Conservation (phyloP, 1,140 invertebrate species). For the Ridgeia piscesae region DNA sequence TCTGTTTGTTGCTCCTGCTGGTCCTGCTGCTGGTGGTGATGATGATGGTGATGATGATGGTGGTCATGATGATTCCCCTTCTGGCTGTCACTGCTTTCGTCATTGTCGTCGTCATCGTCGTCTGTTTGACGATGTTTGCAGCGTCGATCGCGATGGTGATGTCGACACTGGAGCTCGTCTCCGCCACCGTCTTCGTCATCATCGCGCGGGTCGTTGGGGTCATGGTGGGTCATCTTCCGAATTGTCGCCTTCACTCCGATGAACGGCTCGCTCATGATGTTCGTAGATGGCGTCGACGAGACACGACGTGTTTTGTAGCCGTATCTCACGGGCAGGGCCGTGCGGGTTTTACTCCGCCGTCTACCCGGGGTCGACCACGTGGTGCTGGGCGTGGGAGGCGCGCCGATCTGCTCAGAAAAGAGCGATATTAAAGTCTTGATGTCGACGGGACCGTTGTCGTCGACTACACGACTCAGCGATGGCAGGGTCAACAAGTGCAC, state of each 20-base stretch:
- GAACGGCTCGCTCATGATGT: background rate
- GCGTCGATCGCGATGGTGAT: background rate
- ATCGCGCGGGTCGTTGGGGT: background rate
- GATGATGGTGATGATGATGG: background rate
- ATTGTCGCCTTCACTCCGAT: background rate
- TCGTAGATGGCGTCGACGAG: background rate
- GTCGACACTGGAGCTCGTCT: background rate
- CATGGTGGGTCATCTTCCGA: background rate
- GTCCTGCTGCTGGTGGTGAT: background rate
- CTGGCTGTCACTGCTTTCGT: background rate
- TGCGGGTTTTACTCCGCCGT: background rate
- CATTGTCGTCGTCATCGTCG: background rate
- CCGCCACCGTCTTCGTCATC: background rate
- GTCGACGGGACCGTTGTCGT: background rate
- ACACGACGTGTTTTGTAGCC: background rate
- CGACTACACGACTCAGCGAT: background rate
- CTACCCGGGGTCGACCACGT: background rate
- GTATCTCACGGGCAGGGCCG: background rate
- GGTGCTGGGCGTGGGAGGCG: background rate
- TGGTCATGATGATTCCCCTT: background rate
- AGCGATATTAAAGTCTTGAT: background rate
- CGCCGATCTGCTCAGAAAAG: background rate
- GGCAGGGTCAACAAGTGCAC: background rate
- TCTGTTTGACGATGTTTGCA: background rate
- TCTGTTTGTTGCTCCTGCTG: background rate